Evolutionary conservation across 2,113 vertebrate genomes (phyloP), one percentile per base, ranked within the genome.

Genomic region (Ciconia stormi): DNA sequence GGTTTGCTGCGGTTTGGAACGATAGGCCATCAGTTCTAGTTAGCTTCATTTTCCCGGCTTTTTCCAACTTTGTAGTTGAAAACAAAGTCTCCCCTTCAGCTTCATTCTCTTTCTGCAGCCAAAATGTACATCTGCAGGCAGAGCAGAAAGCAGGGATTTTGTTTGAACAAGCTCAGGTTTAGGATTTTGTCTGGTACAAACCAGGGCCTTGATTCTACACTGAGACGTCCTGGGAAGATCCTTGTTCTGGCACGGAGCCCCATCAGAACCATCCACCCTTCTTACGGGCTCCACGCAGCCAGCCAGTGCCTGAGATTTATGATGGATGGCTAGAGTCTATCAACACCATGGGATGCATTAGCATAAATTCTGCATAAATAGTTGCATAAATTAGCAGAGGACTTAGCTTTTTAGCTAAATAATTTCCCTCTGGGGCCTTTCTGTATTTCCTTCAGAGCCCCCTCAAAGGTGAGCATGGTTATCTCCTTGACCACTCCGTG

Each of bases 401-500:
- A 27, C 40, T 63, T 82, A 62, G 71, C 4, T 2, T 26, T 74
- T 83, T 53, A 73, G 38, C n/a, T 46, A 15, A 77, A 62, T 27
- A n/a, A 23, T 61, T 53, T 66, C 50, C 12, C 3, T 52, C 49
- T 44, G 19, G 29, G 44, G 11, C 12, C 36, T 32, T 70, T 59
- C 65, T 71, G 15, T 20, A 7, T 47, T 59, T 47, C 42, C 36
- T 27, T 38, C 50, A 66, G n/a, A 49, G 19, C 15, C 27, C 27
- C 10, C 27, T 55, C 32, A 32, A 18, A 49, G 44, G 40, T 47
- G 53, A 53, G 49, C 4, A 11, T n/a, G 59, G 17, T 40, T 25
- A 47, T 38, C 40, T n/a, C 40, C 46, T 44, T 1, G 2, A 7
- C 25, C 0, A 0, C 46, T 66, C 29, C 3, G 0, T 0, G 4